Base-by-base conservation (phyloP, 1,140 invertebrate genomes). In the Orius insidiosus region DNA sequence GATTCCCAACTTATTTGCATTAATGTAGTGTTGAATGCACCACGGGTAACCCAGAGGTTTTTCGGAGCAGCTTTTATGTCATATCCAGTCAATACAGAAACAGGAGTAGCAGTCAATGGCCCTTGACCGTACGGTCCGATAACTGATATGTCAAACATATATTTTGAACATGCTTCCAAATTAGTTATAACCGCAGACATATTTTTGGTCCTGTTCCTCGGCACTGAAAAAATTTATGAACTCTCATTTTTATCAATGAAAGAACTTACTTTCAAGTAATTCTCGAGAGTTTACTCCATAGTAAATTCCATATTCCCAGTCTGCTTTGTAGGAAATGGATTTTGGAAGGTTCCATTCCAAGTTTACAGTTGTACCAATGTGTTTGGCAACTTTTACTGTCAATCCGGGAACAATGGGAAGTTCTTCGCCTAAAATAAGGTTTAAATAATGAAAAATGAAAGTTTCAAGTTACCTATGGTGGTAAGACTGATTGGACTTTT, bases 61-160 rank as follows among this genome's bases (percentile, higher is more conserved):
- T 74, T 76, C 6, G 75, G 75, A 5, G 74, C 63, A 14, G 74
- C 72, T 38, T 62, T 68, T 1, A 65, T 53, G 56, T 79, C 73
- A 48, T 71, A 74, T 46, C 71, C 64, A 0, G 82, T 86, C 2
- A 63, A 56, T 2, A 81, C 62, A n/a, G 59, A 60, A 0, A 61
- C 47, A 0, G 71, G 65, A 24, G 61, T 57, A 2, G 58, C 56
- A 15, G 65, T 67, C 9, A 83, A 57, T 5, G 77, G 78, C 4
- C 83, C 83, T 24, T 66, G 56, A 0, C 76, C 74, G 6, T 66
- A 61, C 0, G 74, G 73, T 8, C 68, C 70, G 30, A 74, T 61
- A 1, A 86, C 57, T 0, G 76, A 78, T n/a, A 85, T 73, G 7
- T 70, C 69, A 56, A 86, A 76, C 9, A 76, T 56, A 55, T 86